Conservation (phyloP, 2,113 vertebrate species). For the Nanorana parkeri region DNA sequence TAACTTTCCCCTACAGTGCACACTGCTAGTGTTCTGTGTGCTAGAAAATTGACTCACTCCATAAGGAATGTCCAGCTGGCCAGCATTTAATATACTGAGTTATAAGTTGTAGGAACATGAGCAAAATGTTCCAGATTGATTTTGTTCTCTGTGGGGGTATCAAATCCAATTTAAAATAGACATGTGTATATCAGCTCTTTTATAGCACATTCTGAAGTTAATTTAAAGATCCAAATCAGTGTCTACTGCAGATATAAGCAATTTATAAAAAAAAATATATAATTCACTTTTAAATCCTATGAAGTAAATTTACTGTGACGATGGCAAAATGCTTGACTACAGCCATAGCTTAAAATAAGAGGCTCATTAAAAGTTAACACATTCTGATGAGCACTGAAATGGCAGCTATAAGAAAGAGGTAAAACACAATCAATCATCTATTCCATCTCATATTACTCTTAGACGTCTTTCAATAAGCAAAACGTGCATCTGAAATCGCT, state of each 20-base stretch:
- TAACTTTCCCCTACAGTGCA: too few species aligned
- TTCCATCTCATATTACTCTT: conserved; percentile 52
- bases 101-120: neutral
- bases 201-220: conserved; percentile 25
- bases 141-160: neutral
- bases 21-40: too few species aligned
- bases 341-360: conserved; percentile 40
- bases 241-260: neutral
- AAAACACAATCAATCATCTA: conserved; percentile 54
- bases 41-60: too few species aligned
- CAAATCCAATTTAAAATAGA: conserved; percentile 18
- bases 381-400: conserved; percentile 49
- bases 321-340: conserved; percentile 28
- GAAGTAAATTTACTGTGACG: conserved; percentile 29
- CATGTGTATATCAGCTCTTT: conserved; percentile 13
- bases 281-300: conserved; percentile 23
- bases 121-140: neutral
- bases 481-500: conserved; percentile 42
- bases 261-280: conserved; percentile 40
- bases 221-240: conserved; percentile 33
- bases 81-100: neutral
- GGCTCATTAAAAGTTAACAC: conserved; percentile 50
- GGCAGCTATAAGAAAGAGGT: conserved; percentile 34
- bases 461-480: conserved; percentile 49
- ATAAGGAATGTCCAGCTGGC: neutral